These are phyloP conservation scores for Oryzias melastigma DNA, from an alignment of 2,113 vertebrate genomes.

Conservation along the genomic window DNA sequence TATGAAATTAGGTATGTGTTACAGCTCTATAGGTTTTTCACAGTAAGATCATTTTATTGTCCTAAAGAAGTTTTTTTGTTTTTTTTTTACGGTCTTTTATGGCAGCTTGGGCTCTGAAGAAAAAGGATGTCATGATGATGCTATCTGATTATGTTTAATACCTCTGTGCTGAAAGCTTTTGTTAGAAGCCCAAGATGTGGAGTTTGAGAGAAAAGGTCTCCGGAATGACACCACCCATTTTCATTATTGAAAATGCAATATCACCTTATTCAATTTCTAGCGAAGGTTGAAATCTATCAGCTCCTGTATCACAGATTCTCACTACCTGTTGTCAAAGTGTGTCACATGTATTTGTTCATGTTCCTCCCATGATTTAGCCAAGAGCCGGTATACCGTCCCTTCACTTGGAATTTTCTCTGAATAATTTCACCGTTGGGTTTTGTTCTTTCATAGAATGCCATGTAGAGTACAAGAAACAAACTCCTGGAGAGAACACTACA, in stretches of 20 bases:
- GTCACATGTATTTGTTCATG: no score
- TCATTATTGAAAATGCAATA: neutral
- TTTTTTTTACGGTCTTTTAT: neutral
- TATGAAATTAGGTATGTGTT: no score
- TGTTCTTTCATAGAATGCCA: slow-evolving; percentile 9
- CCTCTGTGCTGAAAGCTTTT: neutral
- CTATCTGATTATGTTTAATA: neutral
- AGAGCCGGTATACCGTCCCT: no score
- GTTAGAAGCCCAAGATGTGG: neutral
- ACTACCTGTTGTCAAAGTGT: neutral
- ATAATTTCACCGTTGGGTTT: neutral
- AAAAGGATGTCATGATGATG: neutral
- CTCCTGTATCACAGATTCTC: neutral
- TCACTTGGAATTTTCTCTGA: no score
- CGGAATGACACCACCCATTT: neutral
- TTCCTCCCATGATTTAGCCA: no score
- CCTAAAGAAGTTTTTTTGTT: neutral
- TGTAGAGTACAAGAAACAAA: slow-evolving; percentile 13
- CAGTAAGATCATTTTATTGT: neutral
- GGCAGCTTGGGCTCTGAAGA: neutral
- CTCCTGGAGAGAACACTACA: neutral
- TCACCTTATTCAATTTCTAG: neutral
- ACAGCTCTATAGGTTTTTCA: neutral
- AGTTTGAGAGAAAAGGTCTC: neutral
- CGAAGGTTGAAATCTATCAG: neutral